Evolutionary conservation across 2,888 invertebrate genomes (phyloP).

Genomic region (Cepaea hortensis): DNA sequence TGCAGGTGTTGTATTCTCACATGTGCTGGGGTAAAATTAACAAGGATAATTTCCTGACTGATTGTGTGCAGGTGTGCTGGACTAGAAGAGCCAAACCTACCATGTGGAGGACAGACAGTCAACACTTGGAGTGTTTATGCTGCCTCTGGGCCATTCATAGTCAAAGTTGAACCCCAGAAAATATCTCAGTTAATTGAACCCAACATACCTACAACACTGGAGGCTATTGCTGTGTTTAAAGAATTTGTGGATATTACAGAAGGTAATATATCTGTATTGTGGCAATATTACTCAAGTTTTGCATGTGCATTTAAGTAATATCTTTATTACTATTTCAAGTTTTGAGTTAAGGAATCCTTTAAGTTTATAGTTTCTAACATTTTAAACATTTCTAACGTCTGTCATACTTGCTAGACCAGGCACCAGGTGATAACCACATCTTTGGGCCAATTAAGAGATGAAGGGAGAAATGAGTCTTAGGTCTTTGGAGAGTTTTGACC

Average conservation of each 20-base stretch:
- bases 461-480: no score
- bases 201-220: conserved; percentile 25
- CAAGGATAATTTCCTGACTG: background rate
- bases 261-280: conserved; percentile 10
- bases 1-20: background rate
- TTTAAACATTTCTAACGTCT: no score
- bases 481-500: no score
- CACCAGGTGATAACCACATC: no score
- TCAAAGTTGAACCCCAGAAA: background rate
- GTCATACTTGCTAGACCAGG: no score
- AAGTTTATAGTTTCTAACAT: no score
- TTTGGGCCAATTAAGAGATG: no score
- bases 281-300: no score
- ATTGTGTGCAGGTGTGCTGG: conserved; percentile 31
- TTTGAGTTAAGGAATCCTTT: no score
- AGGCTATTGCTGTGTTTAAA: background rate
- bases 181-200: conserved; percentile 23
- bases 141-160: conserved; percentile 38
- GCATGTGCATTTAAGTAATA: no score
- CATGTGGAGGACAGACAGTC: conserved; percentile 31
- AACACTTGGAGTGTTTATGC: conserved; percentile 42
- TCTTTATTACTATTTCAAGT: no score
- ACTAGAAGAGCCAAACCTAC: conserved; percentile 18
- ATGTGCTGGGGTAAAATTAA: background rate
- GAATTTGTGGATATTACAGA: conserved; percentile 34